Evolutionary conservation across 2,888 invertebrate species (phyloP).

Genomic region (Athrips mouffetella): DNA sequence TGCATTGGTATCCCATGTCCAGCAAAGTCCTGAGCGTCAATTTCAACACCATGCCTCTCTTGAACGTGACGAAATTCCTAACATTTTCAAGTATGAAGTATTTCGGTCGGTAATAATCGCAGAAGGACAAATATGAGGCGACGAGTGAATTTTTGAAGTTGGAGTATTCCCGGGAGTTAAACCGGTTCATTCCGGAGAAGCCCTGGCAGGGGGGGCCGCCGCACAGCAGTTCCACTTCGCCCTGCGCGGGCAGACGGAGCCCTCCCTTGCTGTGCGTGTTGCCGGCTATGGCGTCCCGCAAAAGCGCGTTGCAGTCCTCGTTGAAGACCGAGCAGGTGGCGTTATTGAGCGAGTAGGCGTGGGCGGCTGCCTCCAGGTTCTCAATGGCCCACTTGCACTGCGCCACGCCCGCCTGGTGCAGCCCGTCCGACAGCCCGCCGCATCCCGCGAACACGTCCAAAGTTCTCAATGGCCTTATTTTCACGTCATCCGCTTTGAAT

Average conservation of each 20-base stretch:
- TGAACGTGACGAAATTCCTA: conserved; percentile 90
- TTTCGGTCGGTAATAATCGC: conserved; percentile 90
- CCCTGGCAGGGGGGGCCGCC: conserved; percentile 95
- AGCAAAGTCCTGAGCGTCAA: conserved; percentile 85
- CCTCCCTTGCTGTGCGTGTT: conserved; percentile 68
- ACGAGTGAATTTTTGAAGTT: conserved; percentile 91
- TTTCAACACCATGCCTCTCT: conserved; percentile 88
- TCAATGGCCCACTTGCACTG: conserved; percentile 90
- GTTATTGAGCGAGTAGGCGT: conserved; percentile 88
- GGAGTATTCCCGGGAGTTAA: conserved; percentile 90
- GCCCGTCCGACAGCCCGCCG: conserved; percentile 88
- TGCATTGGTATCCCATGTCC: conserved; percentile 92
- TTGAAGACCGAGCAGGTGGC: conserved; percentile 84
- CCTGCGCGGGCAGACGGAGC: conserved; percentile 82
- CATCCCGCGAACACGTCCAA: conserved; percentile 93
- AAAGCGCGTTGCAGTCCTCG: conserved; percentile 88
- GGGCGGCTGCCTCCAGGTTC: conserved; percentile 85
- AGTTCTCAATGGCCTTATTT: conserved; percentile 77
- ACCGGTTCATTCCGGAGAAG: conserved; percentile 93
- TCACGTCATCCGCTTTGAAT: conserved; percentile 41
- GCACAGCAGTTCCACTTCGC: conserved; percentile 89
- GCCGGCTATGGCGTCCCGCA: conserved; percentile 83
- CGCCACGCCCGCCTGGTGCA: conserved; percentile 83
- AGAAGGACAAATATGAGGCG: conserved; percentile 88
- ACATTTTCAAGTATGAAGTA: conserved; percentile 93